phyloP scores from a whole-genome alignment of 2,888 invertebrate genomes.

The Anarsia innoxiella region DNA sequence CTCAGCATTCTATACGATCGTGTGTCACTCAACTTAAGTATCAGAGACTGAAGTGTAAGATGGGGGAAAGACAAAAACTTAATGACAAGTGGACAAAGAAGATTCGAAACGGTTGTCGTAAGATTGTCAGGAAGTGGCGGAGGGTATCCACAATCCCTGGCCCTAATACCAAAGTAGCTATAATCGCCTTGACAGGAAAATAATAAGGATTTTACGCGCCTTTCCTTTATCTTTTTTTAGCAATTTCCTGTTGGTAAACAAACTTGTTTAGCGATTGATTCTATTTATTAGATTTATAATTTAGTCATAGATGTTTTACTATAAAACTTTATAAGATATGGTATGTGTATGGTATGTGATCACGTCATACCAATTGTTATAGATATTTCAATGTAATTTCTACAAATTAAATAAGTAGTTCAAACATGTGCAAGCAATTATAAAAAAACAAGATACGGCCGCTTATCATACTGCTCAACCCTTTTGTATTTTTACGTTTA shows the following conservation, averaged over 20 bases:
- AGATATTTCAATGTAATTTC: no score
- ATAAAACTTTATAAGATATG: no score
- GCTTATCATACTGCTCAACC: no score
- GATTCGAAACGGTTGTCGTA: constrained; percentile 69
- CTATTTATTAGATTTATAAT: not conserved
- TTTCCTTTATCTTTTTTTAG: not conserved
- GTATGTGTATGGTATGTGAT: no score
- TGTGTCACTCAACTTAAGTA: constrained; percentile 36
- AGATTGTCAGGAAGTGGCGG: constrained; percentile 43
- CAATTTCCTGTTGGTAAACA: not conserved
- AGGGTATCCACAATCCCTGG: constrained; percentile 39
- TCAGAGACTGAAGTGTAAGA: constrained; percentile 49
- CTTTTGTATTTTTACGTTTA: no score
- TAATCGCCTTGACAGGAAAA: constrained; percentile 9
- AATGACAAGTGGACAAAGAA: constrained; percentile 73
- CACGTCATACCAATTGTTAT: no score
- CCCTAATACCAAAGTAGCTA: constrained; percentile 35
- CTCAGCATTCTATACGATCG: constrained; percentile 11
- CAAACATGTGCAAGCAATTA: no score
- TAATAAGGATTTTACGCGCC: constrained; percentile 4
- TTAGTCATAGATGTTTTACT: no score
- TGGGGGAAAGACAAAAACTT: constrained; percentile 68
- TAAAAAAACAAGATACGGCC: no score
- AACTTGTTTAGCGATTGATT: not conserved
- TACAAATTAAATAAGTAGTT: no score